Conservation (phyloP, 1,140 invertebrate species). For the Drosophila trapezifrons region DNA sequence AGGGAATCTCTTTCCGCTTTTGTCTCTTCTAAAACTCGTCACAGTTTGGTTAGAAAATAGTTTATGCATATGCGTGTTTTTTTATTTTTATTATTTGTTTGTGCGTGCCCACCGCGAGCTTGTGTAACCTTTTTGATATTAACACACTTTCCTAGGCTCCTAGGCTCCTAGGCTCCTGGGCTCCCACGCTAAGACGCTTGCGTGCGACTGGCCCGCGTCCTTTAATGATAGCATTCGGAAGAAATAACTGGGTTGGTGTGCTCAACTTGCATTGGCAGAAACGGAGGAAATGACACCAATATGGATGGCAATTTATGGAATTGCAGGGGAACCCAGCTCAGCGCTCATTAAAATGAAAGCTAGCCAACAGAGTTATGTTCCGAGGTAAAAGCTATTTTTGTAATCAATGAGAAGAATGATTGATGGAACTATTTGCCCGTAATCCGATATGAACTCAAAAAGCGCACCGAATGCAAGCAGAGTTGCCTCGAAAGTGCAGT, state of each 20-base stretch:
- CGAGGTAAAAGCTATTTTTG: conserved; percentile 17
- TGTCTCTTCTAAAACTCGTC: background rate
- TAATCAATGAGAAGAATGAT: conserved; percentile 8
- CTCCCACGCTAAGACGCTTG: conserved; percentile 5
- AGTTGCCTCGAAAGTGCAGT: background rate
- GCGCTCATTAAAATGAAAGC: conserved; percentile 12
- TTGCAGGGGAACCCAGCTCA: background rate
- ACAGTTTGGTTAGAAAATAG: background rate
- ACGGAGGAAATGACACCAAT: conserved; percentile 23
- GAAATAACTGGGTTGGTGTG: background rate
- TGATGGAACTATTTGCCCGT: conserved; percentile 17
- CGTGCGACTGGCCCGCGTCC: conserved; percentile 19
- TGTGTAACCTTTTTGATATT: conserved; percentile 44
- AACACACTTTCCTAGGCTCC: conserved; percentile 27
- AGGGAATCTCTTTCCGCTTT: background rate
- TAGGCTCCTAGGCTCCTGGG: background rate
- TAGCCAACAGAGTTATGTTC: background rate
- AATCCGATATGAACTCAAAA: conserved; percentile 17
- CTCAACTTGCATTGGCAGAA: conserved; percentile 15
- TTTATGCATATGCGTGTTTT: conserved; percentile 4
- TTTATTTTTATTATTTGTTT: background rate
- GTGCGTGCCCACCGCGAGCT: conserved; percentile 23
- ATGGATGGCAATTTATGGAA: conserved; percentile 8
- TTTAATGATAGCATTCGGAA: conserved; percentile 22
- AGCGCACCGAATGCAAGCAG: conserved; percentile 3